A percentile compares a stretch with the other conserved stretches of the same genome.
These are phyloP conservation scores for Penaeus vannamei DNA, from an alignment of 1,140 invertebrate species.

Conservation along the genomic window DNA sequence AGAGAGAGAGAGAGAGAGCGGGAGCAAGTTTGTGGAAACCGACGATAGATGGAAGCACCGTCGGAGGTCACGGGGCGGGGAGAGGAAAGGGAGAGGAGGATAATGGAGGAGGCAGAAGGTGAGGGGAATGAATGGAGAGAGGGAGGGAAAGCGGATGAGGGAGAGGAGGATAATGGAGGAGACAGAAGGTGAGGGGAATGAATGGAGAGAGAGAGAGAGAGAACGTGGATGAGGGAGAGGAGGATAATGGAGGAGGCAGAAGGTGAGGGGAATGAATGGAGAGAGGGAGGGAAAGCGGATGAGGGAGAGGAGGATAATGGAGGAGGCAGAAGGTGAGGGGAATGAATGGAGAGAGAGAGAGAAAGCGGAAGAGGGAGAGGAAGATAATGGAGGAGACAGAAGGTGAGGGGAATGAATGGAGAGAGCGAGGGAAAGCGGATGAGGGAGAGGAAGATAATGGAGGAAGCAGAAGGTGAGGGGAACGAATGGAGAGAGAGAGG, in stretches of 20 bases:
- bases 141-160: neutral
- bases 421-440: neutral
- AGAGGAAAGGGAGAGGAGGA: neutral
- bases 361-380: too few relatives aligned
- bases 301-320: neutral
- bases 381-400: too few relatives aligned
- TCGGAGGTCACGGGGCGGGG: neutral
- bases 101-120: neutral
- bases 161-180: neutral
- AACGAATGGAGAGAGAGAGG: neutral
- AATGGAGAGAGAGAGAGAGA: neutral
- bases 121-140: neutral
- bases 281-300: neutral
- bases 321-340: neutral
- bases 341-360: neutral
- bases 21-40: neutral
- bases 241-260: too few relatives aligned
- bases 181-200: neutral
- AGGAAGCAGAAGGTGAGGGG: neutral
- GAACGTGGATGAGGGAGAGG: neutral
- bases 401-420: too few relatives aligned
- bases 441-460: too few relatives aligned
- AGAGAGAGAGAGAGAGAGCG: neutral
- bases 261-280: neutral
- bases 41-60: neutral